A percentile compares a stretch with the other conserved stretches of the same genome.
Evolutionary conservation across 2,113 vertebrate genomes (phyloP).

Genomic region (Odocoileus hemionus): DNA sequence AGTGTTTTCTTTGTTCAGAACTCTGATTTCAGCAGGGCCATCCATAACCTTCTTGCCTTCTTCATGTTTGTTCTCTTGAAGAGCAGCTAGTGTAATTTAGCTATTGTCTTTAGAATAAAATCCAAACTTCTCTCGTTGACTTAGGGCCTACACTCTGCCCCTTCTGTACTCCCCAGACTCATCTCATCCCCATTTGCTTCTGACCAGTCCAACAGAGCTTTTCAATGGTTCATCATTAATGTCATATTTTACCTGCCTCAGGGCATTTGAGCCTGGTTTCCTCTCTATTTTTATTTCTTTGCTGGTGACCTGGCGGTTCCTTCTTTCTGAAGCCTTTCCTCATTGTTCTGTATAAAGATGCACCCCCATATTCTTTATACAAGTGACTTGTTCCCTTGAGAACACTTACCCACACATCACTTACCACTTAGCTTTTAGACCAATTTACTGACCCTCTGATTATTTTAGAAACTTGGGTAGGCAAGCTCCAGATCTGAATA

Average conservation of each 20-base stretch:
- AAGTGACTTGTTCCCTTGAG: background rate
- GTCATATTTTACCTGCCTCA: background rate
- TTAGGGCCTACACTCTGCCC: accelerated
- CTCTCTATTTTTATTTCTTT: background rate
- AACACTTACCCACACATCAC: background rate
- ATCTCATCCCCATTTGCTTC: background rate
- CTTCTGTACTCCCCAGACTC: background rate
- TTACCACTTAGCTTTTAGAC: background rate
- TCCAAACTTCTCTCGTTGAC: background rate
- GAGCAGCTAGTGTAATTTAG: background rate
- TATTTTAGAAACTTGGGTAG: background rate
- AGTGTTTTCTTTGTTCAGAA: background rate
- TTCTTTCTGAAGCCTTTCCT: background rate
- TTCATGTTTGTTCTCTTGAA: background rate
- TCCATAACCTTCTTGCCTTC: background rate
- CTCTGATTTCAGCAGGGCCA: background rate
- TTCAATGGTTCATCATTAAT: background rate
- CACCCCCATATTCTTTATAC: background rate
- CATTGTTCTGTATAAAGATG: background rate
- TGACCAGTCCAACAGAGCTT: too few species aligned
- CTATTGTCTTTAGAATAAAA: background rate
- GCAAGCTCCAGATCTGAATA: background rate
- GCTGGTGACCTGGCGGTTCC: accelerated
- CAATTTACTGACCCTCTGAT: background rate
- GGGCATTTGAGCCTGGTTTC: background rate